Evolutionary conservation across 1,140 invertebrate genomes (phyloP).

Genomic region (Sogatella furcifera): DNA sequence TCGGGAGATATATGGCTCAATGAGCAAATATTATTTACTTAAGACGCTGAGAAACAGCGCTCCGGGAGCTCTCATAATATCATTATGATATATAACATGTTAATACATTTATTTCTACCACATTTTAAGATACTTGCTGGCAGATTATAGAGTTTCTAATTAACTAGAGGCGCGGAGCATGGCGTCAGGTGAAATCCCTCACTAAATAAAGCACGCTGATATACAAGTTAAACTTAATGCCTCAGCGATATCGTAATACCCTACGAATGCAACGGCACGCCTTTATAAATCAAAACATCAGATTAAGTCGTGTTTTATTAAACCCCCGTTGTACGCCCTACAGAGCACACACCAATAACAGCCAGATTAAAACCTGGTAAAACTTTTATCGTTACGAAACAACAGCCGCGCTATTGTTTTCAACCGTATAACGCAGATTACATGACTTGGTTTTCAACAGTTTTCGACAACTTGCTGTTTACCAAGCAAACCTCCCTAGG

Average conservation of each 20-base stretch:
- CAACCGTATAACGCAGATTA: not conserved
- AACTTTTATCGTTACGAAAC: not conserved
- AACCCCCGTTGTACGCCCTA: not conserved
- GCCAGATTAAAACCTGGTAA: not conserved
- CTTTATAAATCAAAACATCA: conserved; percentile 2
- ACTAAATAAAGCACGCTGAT: not conserved
- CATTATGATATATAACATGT: conserved; percentile 1
- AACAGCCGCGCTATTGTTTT: not conserved
- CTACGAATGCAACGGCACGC: not conserved
- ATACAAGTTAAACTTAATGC: conserved; percentile 3
- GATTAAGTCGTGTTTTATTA: not conserved
- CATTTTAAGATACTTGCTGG: not conserved
- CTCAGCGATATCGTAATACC: conserved; percentile 1
- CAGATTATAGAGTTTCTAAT: conserved; percentile 2
- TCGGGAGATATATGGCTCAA: conserved; percentile 1
- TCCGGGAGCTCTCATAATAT: not conserved
- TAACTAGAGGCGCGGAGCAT: not conserved
- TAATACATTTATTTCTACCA: conserved; percentile 2
- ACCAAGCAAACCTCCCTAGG: no score
- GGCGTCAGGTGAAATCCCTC: conserved; percentile 1
- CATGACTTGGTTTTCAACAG: not conserved
- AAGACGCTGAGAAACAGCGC: not conserved
- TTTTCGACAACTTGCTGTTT: no score
- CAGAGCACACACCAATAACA: not conserved
- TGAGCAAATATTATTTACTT: conserved; percentile 1